A percentile compares a stretch with the other conserved stretches of the same genome.
Conservation (phyloP, 2,797 vertebrate species). For the Sebastes hopkinsi region DNA sequence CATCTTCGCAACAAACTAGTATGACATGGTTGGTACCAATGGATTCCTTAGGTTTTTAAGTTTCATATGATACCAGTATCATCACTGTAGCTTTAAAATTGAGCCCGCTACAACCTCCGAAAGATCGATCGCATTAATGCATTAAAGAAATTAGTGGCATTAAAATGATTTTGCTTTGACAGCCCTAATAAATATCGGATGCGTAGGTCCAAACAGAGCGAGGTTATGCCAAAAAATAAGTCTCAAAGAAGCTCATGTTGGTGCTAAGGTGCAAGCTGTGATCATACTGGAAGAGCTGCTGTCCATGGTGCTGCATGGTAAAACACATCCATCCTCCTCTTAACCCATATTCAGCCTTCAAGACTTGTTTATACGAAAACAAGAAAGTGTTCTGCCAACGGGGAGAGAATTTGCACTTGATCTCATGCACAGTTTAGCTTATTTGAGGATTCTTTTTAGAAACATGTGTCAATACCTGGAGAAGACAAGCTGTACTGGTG, state of each 20-base stretch:
- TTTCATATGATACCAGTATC: too few species aligned
- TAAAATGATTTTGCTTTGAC: too few species aligned
- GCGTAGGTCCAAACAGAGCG: neutral
- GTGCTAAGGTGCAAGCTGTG: conserved; percentile 5
- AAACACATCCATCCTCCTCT: neutral
- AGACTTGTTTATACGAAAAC: neutral
- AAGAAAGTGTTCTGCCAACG: neutral
- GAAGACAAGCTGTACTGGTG: neutral
- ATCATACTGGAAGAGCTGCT: neutral
- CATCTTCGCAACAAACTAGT: accelerated
- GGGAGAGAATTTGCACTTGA: neutral
- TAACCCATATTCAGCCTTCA: neutral
- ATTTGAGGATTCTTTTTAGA: conserved; percentile 5
- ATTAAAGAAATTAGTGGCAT: too few species aligned
- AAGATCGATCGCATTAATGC: too few species aligned
- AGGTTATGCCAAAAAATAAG: neutral
- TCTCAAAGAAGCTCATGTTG: neutral
- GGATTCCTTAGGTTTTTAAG: too few species aligned
- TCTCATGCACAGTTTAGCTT: neutral
- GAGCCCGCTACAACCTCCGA: too few species aligned
- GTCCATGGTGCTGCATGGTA: conserved; percentile 36
- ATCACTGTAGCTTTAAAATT: too few species aligned
- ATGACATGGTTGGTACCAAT: too few species aligned
- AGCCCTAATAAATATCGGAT: neutral
- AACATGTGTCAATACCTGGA: neutral